Percentiles rank a stretch among this genome's conserved stretches.
Conservation (phyloP, 2,888 invertebrate genomes). For the Conchocele bisecta region DNA sequence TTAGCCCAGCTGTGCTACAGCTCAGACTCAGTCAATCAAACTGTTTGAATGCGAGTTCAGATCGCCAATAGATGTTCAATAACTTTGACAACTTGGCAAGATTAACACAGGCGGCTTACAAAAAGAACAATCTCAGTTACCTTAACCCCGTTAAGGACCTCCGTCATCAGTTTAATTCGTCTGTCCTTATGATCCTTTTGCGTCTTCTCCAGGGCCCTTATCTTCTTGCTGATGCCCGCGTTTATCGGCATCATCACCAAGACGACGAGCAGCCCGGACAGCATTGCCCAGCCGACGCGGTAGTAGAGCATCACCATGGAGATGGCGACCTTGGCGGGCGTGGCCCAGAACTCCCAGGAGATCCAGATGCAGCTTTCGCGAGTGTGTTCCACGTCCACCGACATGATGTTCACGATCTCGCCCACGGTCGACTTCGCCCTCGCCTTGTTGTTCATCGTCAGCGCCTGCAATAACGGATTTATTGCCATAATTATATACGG, state of each 20-base stretch:
- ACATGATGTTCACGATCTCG: constrained; percentile 4
- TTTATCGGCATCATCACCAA: constrained; percentile 89
- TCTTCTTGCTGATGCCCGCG: constrained; percentile 73
- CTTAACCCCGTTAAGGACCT: constrained; percentile 81
- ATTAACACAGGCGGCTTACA: too few species aligned
- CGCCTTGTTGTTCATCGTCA: neutral
- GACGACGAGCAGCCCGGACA: constrained; percentile 94
- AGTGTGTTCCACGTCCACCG: neutral
- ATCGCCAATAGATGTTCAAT: too few species aligned
- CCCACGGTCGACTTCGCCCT: constrained; percentile 1
- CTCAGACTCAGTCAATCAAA: too few species aligned
- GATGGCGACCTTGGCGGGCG: too few species aligned
- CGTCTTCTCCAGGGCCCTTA: constrained; percentile 68
- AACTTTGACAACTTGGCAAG: too few species aligned
- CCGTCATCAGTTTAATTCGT: constrained; percentile 79
- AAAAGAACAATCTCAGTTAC: constrained; percentile 84
- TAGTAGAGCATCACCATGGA: too few species aligned
- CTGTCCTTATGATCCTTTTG: constrained; percentile 33
- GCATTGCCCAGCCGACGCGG: constrained; percentile 88
- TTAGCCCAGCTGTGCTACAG: too few species aligned
- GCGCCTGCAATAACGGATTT: constrained; percentile 1
- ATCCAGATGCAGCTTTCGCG: too few species aligned
- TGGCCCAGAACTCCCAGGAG: too few species aligned
- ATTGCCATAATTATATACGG: too few species aligned
- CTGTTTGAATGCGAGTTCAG: too few species aligned